Percentiles rank a stretch among this genome's conserved stretches.
phyloP scores from a whole-genome alignment of 2,888 invertebrate genomes.

The Hecatera dysodea region DNA sequence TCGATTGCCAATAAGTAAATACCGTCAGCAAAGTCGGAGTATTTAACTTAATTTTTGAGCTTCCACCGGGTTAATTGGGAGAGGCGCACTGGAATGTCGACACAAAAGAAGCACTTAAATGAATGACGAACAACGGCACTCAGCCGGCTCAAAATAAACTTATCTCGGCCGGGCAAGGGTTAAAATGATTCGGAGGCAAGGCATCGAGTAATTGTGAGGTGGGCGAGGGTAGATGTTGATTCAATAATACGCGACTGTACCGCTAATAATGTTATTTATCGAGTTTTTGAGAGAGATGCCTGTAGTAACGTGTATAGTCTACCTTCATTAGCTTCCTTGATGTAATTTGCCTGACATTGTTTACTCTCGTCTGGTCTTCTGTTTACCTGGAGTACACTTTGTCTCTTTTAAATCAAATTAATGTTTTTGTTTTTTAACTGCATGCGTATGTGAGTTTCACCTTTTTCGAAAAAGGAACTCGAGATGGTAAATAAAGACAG shows the following conservation, averaged over 20 bases:
- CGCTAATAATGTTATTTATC: slow-evolving; percentile 85
- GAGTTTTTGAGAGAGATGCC: slow-evolving; percentile 82
- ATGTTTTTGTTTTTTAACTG: background rate
- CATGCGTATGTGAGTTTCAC: background rate
- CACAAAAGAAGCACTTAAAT: slow-evolving; percentile 91
- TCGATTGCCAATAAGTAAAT: slow-evolving; percentile 89
- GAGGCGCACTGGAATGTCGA: slow-evolving; percentile 86
- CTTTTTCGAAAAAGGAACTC: background rate
- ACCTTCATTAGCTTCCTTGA: slow-evolving; percentile 44
- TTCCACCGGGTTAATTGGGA: slow-evolving; percentile 87
- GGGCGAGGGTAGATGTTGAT: slow-evolving; percentile 84
- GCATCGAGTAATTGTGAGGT: slow-evolving; percentile 85
- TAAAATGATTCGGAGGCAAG: slow-evolving; percentile 86
- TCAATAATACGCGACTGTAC: slow-evolving; percentile 86
- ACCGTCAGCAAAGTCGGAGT: slow-evolving; percentile 83
- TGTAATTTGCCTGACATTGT: slow-evolving; percentile 54
- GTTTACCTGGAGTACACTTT: slow-evolving; percentile 15
- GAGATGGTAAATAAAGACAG: background rate
- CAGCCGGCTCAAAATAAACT: slow-evolving; percentile 90
- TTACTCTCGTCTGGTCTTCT: slow-evolving; percentile 24
- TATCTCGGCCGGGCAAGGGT: slow-evolving; percentile 89
- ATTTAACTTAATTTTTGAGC: slow-evolving; percentile 91
- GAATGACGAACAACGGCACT: slow-evolving; percentile 84
- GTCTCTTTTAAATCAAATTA: slow-evolving; percentile 3
- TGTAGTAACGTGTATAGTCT: slow-evolving; percentile 50